These are phyloP conservation scores for Hemicordylus capensis DNA, from an alignment of 2,113 vertebrate genomes.

Conservation along the genomic window DNA sequence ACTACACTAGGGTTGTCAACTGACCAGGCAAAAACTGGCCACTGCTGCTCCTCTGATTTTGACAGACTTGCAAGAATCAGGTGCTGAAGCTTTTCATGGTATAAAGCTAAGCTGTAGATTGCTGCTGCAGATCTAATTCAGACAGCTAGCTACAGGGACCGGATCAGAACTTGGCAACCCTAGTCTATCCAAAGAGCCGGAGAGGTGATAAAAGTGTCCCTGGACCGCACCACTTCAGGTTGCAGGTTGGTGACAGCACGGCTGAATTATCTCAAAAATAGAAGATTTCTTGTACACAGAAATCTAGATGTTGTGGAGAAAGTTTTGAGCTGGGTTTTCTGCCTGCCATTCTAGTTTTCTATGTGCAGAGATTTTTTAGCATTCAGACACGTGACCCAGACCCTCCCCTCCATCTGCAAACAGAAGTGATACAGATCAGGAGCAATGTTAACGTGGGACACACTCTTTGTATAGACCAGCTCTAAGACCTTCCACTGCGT, in stretches of 20 bases:
- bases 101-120: not conserved
- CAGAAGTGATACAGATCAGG: not conserved
- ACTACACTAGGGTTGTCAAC: not conserved
- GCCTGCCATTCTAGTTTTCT: not conserved
- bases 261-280: not conserved
- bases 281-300: not conserved
- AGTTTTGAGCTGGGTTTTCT: not conserved
- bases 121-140: not conserved
- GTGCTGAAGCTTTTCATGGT: not conserved
- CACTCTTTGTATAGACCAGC: not conserved
- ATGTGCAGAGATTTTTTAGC: not conserved
- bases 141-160: not conserved
- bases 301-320: not conserved
- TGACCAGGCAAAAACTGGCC: not conserved
- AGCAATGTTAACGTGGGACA: not conserved
- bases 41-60: not conserved
- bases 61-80: not conserved
- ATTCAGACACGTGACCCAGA: not conserved
- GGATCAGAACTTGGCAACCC: not conserved
- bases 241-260: not conserved
- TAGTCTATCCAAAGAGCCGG: not conserved
- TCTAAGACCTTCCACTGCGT: no score
- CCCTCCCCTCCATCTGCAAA: not conserved
- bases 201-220: not conserved
- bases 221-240: not conserved